Percentiles rank a stretch among this genome's conserved stretches.
phyloP scores from a whole-genome alignment of 2,888 invertebrate genomes.

The Idaea straminata region DNA sequence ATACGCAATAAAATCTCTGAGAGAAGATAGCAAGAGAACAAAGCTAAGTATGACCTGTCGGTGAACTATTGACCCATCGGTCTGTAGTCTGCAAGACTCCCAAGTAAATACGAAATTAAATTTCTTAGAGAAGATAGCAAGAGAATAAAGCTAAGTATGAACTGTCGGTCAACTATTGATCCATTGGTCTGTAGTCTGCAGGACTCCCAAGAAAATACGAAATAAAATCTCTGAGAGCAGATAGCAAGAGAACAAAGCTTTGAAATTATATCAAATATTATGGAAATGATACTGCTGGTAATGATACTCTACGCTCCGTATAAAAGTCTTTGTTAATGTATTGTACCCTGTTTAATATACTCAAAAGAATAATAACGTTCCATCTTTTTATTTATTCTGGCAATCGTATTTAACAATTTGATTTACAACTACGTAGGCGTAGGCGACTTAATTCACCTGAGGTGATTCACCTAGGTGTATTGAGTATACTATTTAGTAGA shows the following conservation, averaged over 20 bases:
- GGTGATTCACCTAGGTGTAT: neutral
- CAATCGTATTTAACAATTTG: neutral
- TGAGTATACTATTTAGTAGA: no score
- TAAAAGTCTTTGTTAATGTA: slow-evolving; percentile 3
- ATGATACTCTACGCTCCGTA: slow-evolving; percentile 1
- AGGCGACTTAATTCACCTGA: neutral
- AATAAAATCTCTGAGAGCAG: slow-evolving; percentile 15
- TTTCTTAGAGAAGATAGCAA: slow-evolving; percentile 12
- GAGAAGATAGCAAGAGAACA: no score
- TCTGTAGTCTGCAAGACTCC: neutral
- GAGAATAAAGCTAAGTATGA: slow-evolving; percentile 32
- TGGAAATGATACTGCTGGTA: slow-evolving; percentile 27
- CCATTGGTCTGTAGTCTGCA: neutral
- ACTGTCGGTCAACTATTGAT: neutral
- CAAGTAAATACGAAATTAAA: slow-evolving; percentile 16
- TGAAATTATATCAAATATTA: slow-evolving; percentile 26
- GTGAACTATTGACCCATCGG: neutral
- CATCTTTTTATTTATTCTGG: neutral
- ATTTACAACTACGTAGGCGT: neutral
- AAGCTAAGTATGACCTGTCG: no score
- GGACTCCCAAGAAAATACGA: slow-evolving; percentile 8
- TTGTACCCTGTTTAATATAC: slow-evolving; percentile 4
- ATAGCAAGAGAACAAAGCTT: slow-evolving; percentile 28
- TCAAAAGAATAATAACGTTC: slow-evolving; percentile 3
- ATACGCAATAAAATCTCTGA: no score